Conservation (phyloP, 2,113 vertebrate species). For the Tringa solitaria region DNA sequence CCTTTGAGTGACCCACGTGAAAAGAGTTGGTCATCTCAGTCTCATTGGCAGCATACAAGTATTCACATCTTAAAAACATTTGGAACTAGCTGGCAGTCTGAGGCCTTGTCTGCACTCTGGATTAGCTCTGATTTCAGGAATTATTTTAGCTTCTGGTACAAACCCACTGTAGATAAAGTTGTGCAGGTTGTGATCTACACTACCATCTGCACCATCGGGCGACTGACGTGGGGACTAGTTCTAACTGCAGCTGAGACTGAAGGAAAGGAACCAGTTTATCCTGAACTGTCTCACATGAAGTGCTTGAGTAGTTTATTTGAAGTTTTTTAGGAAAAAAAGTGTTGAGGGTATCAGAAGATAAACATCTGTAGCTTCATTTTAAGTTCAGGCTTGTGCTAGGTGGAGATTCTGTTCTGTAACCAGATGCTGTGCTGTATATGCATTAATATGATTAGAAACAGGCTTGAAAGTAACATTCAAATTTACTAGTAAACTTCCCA, state of each 20-base stretch:
- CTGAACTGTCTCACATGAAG: not conserved
- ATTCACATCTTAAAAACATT: constrained; percentile 31
- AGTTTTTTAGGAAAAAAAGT: not conserved
- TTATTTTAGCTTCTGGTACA: constrained; percentile 37
- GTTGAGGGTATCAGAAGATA: not conserved
- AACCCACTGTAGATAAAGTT: not conserved
- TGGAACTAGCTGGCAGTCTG: not conserved
- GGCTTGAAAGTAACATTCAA: not conserved
- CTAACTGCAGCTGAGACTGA: not conserved
- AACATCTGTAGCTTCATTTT: not conserved
- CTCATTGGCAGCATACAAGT: not conserved
- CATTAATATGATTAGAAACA: constrained; percentile 6
- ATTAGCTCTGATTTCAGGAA: constrained; percentile 32
- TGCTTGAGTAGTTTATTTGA: not conserved
- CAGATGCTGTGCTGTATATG: not conserved
- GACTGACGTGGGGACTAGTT: not conserved
- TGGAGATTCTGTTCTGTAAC: not conserved
- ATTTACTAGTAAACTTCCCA: not conserved
- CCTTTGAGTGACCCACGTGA: not conserved
- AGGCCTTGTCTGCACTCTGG: not conserved
- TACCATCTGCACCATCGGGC: not conserved
- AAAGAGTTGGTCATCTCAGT: not conserved
- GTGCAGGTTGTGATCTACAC: not conserved
- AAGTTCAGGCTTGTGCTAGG: not conserved
- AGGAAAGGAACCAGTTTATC: not conserved